A percentile compares a stretch with the other conserved stretches of the same genome.
phyloP scores from a whole-genome alignment of 1,140 invertebrate species.

The Macrobrachium rosenbergii region DNA sequence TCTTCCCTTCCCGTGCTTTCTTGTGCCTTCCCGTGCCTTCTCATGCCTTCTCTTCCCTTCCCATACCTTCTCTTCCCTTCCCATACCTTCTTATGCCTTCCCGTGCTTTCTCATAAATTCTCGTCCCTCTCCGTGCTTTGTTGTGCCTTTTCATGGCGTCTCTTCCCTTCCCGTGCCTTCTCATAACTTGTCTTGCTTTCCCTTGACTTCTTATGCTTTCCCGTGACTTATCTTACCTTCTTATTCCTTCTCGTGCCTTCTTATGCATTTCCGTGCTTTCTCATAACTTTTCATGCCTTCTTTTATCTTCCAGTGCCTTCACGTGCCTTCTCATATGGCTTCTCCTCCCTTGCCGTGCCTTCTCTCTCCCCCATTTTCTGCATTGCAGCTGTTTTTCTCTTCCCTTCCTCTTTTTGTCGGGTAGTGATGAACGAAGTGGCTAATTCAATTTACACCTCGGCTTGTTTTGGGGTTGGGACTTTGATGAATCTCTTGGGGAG shows the following conservation, averaged over 20 bases:
- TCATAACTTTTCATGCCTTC: not conserved
- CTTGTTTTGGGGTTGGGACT: too few species aligned
- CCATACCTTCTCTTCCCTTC: conserved; percentile 1
- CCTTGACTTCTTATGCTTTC: conserved; percentile 14
- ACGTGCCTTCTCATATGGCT: not conserved
- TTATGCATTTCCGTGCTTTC: not conserved
- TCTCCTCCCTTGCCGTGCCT: not conserved
- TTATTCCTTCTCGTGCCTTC: not conserved
- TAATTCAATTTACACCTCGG: too few species aligned
- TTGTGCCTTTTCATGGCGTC: too few species aligned
- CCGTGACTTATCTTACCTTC: not conserved
- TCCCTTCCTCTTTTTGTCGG: not conserved
- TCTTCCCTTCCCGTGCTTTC: not conserved
- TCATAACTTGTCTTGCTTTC: not conserved
- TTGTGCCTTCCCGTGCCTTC: not conserved
- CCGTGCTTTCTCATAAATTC: too few species aligned
- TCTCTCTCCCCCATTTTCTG: not conserved
- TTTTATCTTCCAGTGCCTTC: not conserved
- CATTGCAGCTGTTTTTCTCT: not conserved
- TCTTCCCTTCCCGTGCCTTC: not conserved
- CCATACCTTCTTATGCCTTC: too few species aligned
- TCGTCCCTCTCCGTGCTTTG: too few species aligned
- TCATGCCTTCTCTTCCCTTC: not conserved
- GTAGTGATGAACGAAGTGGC: too few species aligned
- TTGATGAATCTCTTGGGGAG: too few species aligned